These are phyloP conservation scores for Hemitrygon akajei DNA, from an alignment of 2,797 vertebrate genomes.

Conservation along the genomic window DNA sequence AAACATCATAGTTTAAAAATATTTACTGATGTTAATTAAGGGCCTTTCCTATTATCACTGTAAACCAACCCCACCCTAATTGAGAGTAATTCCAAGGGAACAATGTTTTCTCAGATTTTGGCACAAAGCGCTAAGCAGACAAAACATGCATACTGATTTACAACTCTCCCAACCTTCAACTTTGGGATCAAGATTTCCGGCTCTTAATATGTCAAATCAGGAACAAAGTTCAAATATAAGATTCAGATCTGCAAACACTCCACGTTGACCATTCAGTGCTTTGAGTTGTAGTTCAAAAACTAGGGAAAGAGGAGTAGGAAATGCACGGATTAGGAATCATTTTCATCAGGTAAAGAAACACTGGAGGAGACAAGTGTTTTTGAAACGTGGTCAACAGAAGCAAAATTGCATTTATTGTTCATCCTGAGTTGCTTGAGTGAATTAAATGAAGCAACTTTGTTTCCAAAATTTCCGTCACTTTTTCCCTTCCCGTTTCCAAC, in stretches of 20 bases:
- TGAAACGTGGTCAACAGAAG: neutral
- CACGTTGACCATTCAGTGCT: neutral
- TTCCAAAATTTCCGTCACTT: neutral
- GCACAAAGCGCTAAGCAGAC: neutral
- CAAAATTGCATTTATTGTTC: neutral
- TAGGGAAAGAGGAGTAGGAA: too few relatives aligned
- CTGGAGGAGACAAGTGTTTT: neutral
- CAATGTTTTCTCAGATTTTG: neutral
- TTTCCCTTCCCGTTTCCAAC: neutral
- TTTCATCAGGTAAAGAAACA: neutral
- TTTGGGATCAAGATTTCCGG: too few relatives aligned
- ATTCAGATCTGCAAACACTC: neutral
- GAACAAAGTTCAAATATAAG: neutral
- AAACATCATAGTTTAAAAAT: neutral
- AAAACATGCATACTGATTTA: neutral
- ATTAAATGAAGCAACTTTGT: neutral
- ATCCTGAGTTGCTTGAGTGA: neutral
- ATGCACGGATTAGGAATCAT: neutral
- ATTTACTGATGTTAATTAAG: neutral
- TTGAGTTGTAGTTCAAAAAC: neutral
- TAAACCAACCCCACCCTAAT: too few relatives aligned
- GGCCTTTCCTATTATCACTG: neutral
- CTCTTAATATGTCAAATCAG: neutral
- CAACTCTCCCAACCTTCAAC: neutral
- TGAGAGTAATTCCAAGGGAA: neutral